A percentile compares a stretch with the other conserved stretches of the same genome.
phyloP scores from a whole-genome alignment of 2,113 vertebrate species.

The Thalassoma bifasciatum region DNA sequence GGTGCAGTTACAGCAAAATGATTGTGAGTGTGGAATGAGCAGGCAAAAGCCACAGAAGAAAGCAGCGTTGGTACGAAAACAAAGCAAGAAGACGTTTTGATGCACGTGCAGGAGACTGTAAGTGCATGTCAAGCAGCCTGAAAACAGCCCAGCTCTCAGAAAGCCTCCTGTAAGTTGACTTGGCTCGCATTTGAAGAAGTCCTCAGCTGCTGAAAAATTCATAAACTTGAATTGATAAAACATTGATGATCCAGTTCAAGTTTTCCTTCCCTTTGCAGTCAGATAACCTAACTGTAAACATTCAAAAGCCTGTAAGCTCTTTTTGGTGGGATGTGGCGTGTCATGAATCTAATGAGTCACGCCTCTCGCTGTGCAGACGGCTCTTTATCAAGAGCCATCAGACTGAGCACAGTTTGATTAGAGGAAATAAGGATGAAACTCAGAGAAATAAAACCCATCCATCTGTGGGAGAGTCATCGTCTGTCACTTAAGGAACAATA shows the following conservation, averaged over 20 bases:
- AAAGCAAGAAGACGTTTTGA: conserved; percentile 28
- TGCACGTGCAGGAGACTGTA: too few relatives aligned
- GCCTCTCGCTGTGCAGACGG: conserved; percentile 1
- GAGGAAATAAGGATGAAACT: conserved; percentile 33
- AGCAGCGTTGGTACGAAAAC: conserved; percentile 14
- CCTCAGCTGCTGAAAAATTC: conserved; percentile 70
- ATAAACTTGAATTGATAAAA: conserved; percentile 70
- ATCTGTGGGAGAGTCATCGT: conserved; percentile 18
- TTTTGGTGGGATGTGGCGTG: conserved; percentile 13
- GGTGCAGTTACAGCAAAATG: too few relatives aligned
- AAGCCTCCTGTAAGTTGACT: conserved; percentile 49
- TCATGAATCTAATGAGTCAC: conserved; percentile 33
- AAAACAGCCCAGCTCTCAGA: conserved; percentile 54
- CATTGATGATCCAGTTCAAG: conserved; percentile 68
- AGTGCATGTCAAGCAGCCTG: conserved; percentile 55
- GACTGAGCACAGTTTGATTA: conserved; percentile 48
- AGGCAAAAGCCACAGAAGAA: conserved; percentile 10
- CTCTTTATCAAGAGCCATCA: conserved; percentile 27
- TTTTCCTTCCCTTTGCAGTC: conserved; percentile 41
- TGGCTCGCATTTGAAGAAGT: conserved; percentile 66
- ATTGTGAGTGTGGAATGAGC: too few relatives aligned
- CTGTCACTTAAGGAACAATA: conserved; percentile 48
- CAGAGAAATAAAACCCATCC: conserved; percentile 36
- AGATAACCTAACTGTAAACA: conserved; percentile 53
- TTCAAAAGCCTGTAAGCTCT: conserved; percentile 9